phyloP scores from a whole-genome alignment of 2,113 vertebrate species.

The Cyprinus carpio region DNA sequence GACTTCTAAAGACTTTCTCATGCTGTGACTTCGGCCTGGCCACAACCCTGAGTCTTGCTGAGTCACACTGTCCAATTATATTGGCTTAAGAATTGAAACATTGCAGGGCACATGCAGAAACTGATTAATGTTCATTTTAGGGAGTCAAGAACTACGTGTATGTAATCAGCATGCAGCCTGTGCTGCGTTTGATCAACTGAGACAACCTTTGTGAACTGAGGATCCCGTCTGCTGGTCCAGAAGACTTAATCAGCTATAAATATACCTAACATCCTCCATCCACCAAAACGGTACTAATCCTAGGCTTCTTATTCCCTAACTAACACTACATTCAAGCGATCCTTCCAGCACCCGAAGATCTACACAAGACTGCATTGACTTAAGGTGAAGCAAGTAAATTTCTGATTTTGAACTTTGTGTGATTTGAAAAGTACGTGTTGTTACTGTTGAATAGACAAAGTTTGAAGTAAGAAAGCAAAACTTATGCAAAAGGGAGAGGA shows the following conservation, averaged over 20 bases:
- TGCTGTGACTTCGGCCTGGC: background rate
- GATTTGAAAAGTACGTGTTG: background rate
- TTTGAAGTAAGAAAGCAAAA: background rate
- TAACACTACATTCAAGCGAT: background rate
- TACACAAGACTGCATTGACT: background rate
- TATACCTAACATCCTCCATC: slow-evolving; percentile 50
- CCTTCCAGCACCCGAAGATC: background rate
- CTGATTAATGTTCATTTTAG: background rate
- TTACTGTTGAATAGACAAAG: background rate
- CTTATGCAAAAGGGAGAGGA: background rate
- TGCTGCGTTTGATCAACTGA: slow-evolving; percentile 17
- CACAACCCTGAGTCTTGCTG: background rate
- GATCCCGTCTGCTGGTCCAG: slow-evolving; percentile 43
- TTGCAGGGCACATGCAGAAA: background rate
- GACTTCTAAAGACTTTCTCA: background rate
- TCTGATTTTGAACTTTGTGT: background rate
- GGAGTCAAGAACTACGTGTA: background rate
- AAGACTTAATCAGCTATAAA: slow-evolving; percentile 70
- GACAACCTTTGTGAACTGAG: background rate
- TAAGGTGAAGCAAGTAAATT: background rate
- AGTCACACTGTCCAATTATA: slow-evolving; percentile 6
- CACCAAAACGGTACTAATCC: slow-evolving; percentile 64
- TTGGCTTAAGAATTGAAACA: background rate
- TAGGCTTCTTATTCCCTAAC: slow-evolving; percentile 20
- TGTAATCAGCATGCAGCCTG: background rate